Conservation (phyloP, 2,113 vertebrate species). For the Callorhinus ursinus region DNA sequence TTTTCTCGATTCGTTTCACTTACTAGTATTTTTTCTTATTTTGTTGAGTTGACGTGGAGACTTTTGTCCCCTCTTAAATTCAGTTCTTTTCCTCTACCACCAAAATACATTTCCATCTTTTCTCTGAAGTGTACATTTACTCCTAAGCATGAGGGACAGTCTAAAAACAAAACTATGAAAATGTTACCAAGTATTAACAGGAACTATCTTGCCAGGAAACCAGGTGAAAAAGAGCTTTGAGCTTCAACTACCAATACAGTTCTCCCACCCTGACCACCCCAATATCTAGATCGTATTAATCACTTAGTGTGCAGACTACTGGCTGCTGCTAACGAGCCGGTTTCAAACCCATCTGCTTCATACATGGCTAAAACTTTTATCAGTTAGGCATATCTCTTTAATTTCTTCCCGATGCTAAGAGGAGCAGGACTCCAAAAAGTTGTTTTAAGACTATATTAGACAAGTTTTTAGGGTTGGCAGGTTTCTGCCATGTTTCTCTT, state of each 20-base stretch:
- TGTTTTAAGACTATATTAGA: background rate
- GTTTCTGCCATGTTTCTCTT: background rate
- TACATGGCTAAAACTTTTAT: accelerated
- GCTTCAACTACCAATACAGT: background rate
- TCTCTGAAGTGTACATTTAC: background rate
- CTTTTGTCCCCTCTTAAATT: background rate
- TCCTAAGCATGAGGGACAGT: background rate
- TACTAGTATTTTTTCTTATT: background rate
- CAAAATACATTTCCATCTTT: background rate
- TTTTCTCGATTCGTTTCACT: background rate
- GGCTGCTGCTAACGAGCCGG: too few species aligned
- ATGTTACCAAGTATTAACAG: background rate
- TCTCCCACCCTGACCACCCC: too few species aligned
- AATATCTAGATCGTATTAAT: accelerated
- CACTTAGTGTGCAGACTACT: background rate
- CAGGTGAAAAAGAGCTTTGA: too few species aligned
- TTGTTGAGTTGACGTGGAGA: background rate
- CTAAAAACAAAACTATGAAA: background rate
- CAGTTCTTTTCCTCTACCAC: background rate
- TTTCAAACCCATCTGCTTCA: background rate
- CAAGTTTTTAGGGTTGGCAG: background rate
- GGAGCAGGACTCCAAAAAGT: background rate
- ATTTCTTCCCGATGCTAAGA: background rate
- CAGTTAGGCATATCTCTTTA: background rate
- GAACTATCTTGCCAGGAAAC: background rate